phyloP scores from a whole-genome alignment of 2,113 vertebrate species.

The Pterocles burchelli region DNA sequence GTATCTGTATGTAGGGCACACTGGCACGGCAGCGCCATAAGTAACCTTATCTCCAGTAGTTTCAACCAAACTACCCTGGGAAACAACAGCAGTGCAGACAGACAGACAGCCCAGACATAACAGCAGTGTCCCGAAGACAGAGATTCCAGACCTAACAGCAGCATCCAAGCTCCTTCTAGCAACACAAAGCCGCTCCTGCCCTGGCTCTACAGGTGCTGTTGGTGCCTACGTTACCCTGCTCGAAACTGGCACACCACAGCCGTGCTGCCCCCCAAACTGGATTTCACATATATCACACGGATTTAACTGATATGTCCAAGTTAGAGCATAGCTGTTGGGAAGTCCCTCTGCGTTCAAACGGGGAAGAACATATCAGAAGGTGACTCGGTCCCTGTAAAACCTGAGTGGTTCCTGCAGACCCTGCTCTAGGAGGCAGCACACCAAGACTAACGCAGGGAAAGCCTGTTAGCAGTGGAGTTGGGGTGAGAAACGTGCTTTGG shows the following conservation, averaged over 20 bases:
- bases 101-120: neutral
- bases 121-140: neutral
- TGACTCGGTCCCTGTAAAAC: neutral
- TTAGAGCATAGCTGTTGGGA: neutral
- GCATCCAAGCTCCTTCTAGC: neutral
- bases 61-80: constrained; percentile 33
- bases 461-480: neutral
- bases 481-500: neutral
- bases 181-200: neutral
- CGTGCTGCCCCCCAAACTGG: neutral
- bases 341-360: neutral
- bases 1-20: neutral
- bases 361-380: neutral
- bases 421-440: neutral
- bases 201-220: neutral
- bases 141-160: neutral
- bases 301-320: neutral
- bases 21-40: neutral
- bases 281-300: neutral
- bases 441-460: neutral
- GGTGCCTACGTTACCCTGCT: neutral
- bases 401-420: neutral
- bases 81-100: neutral
- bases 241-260: neutral
- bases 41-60: constrained; percentile 34